Percentiles rank a stretch among this genome's conserved stretches.
Conservation (phyloP, 1,140 invertebrate species). For the Pseudoatta argentina region DNA sequence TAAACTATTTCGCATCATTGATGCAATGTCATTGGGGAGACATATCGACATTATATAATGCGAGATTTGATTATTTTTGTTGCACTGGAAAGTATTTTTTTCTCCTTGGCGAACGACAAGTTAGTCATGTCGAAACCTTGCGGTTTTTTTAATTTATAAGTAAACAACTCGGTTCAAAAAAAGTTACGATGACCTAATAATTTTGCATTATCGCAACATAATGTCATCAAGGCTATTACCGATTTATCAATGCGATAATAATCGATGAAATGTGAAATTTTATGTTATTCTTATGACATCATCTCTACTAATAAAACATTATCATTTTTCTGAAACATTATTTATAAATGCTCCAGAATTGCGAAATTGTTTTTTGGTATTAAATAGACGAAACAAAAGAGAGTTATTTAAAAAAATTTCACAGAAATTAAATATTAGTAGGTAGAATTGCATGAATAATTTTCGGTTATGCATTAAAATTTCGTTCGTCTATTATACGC, state of each 20-base stretch:
- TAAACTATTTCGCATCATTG: background rate
- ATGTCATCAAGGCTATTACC: background rate
- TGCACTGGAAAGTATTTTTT: background rate
- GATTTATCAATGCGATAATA: background rate
- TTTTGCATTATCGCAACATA: background rate
- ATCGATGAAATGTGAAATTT: slow-evolving; percentile 1
- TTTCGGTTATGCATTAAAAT: background rate
- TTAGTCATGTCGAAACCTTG: slow-evolving; percentile 5
- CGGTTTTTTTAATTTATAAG: background rate
- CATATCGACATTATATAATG: background rate
- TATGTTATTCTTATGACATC: background rate
- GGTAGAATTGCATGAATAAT: background rate
- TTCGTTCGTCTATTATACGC: background rate
- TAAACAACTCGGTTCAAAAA: background rate
- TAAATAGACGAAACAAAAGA: background rate
- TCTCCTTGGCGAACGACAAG: background rate
- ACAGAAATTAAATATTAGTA: background rate
- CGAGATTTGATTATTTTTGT: slow-evolving; percentile 9
- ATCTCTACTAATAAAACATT: background rate
- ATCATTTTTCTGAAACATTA: background rate
- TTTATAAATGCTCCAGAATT: background rate
- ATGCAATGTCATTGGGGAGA: background rate
- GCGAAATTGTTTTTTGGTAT: background rate
- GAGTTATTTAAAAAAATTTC: background rate
- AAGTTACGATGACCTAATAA: background rate